These are phyloP conservation scores for Poecilia latipinna DNA, from an alignment of 2,113 vertebrate species.

Conservation along the genomic window DNA sequence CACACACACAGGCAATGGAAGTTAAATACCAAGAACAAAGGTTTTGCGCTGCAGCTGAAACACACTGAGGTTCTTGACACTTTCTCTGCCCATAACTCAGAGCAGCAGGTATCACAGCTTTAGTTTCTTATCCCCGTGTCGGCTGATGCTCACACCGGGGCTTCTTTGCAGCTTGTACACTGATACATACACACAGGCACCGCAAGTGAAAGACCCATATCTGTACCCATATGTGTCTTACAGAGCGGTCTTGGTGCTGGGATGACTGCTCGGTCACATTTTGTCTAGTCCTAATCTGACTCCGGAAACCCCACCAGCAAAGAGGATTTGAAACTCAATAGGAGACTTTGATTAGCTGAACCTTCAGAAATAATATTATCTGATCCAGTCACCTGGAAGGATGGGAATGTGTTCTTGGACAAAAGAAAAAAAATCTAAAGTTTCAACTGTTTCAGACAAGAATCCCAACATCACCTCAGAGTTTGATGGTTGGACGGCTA, in stretches of 20 bases:
- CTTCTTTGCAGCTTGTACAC: constrained; percentile 26
- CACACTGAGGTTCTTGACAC: constrained; percentile 44
- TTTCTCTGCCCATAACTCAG: constrained; percentile 49
- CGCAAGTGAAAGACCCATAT: constrained; percentile 40
- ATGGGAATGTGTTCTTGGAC: constrained; percentile 21
- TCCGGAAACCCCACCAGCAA: constrained; percentile 51
- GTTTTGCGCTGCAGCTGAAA: constrained; percentile 50
- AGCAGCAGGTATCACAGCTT: constrained; percentile 65
- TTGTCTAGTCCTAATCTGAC: constrained; percentile 68
- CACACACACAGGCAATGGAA: constrained; percentile 6
- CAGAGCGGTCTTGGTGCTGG: constrained; percentile 44
- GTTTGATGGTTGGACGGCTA: constrained; percentile 10
- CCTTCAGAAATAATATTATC: constrained; percentile 51
- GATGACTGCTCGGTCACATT: constrained; percentile 59
- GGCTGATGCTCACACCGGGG: constrained; percentile 60
- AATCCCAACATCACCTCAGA: constrained; percentile 7
- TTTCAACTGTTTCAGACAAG: constrained; percentile 5
- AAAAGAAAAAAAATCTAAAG: constrained; percentile 23
- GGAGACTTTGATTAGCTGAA: constrained; percentile 68
- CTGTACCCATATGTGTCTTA: constrained; percentile 38
- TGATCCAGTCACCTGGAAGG: constrained; percentile 42
- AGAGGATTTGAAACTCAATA: constrained; percentile 69
- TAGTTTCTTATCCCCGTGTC: constrained; percentile 55
- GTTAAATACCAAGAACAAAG: constrained; percentile 32
- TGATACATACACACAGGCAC: constrained; percentile 1